Base-by-base conservation (phyloP, 2,113 vertebrate genomes). In the Sturnus vulgaris region DNA sequence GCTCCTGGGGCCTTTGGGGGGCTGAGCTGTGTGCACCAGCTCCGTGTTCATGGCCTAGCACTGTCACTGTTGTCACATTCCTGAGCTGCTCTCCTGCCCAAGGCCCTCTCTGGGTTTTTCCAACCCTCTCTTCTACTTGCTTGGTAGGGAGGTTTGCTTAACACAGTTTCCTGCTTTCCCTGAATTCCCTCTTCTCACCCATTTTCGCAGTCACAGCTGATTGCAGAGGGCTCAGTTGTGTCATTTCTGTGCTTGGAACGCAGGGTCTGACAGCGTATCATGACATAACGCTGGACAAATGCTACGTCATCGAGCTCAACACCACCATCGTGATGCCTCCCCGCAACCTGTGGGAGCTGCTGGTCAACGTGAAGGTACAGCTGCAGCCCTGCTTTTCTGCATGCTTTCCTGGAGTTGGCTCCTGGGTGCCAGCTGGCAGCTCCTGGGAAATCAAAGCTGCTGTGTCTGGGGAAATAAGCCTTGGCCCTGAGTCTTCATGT, bases 211-310 rank as follows among this genome's bases (percentile, higher is more conserved):
- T 52, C 9, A 1, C 0, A 0, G 64, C 82, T 72, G 28, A 2
- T 22, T 46, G 71, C 1, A 4, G 25, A 66, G 25, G 79, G 25
- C 23, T 88, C 31, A 73, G 3, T 20, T 71, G 33, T 35, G 69
- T 35, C 2, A 44, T 44, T 64, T n/a, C 55, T 94, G 42, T 90
- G 66, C 86, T 69, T 92, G 55, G 28, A 12, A 57, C 10, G 13
- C 96, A 99, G 99, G 99, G 99, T 30, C 97, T 99, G 94, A 99
- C 99, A 0, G 99, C 99, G 24, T 99, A 99, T 66, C 98, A 99
- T 3, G 99, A 99, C 97, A 98, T 99, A 50, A 98, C 98, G 6
- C 97, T 99, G 97, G 98, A 99, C 96, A 99, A 99, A 82, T 99
- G 99, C 97, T 99, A 99, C 9, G 98, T 99, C 73, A 99, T 98